A percentile compares a stretch with the other conserved stretches of the same genome.
Conservation (phyloP, 2,113 vertebrate genomes). For the Mugil cephalus region DNA sequence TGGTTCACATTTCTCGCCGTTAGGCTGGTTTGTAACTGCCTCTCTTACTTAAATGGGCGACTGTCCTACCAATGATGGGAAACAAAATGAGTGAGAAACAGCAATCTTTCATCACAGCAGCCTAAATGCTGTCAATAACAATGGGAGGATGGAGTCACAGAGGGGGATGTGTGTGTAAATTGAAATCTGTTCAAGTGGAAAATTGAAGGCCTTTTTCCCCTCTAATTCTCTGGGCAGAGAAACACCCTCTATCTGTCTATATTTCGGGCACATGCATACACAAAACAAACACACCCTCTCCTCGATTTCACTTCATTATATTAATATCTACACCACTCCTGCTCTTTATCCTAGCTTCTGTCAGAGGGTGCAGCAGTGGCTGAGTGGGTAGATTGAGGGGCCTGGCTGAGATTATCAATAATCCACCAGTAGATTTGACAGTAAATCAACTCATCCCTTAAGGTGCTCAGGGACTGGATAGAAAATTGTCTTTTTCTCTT, state of each 20-base stretch:
- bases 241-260: slow-evolving; percentile 49
- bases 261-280: slow-evolving; percentile 41
- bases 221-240: slow-evolving; percentile 58
- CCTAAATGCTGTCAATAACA: slow-evolving; percentile 73
- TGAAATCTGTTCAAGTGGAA: slow-evolving; percentile 80
- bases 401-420: slow-evolving; percentile 75
- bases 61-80: slow-evolving; percentile 36
- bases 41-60: slow-evolving; percentile 3
- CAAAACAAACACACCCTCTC: slow-evolving; percentile 58
- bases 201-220: slow-evolving; percentile 73
- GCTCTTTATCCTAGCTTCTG: slow-evolving; percentile 14
- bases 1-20: not conserved
- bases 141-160: slow-evolving; percentile 49
- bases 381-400: slow-evolving; percentile 54
- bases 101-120: slow-evolving; percentile 65
- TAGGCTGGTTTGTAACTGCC: not conserved
- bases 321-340: slow-evolving; percentile 19
- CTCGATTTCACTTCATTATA: slow-evolving; percentile 33
- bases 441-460: slow-evolving; percentile 79
- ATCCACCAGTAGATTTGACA: slow-evolving; percentile 73
- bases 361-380: slow-evolving; percentile 28
- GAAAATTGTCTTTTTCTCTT: slow-evolving; percentile 59
- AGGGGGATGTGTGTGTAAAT: slow-evolving; percentile 67
- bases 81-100: slow-evolving; percentile 47
- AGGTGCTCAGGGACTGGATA: slow-evolving; percentile 54